Percentiles rank a stretch among this genome's conserved stretches.
Evolutionary conservation across 1,140 invertebrate genomes (phyloP).

Genomic region (Drosophila nigrodunni): DNA sequence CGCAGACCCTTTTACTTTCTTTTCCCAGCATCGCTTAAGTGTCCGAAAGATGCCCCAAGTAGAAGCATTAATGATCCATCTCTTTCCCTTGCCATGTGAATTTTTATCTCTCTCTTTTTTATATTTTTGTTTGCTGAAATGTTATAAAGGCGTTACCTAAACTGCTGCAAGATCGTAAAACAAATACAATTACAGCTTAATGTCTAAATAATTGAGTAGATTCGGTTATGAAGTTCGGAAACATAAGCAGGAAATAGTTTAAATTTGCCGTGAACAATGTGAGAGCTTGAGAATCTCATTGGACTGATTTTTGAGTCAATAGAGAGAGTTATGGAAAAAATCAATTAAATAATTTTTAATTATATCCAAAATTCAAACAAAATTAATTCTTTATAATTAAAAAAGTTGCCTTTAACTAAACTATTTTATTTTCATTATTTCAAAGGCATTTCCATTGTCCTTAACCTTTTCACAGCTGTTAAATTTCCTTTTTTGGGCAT

Average conservation of each 20-base stretch:
- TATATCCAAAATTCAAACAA: no score
- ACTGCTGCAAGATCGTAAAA: conserved; percentile 22
- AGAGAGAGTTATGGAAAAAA: neutral
- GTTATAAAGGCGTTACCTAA: conserved; percentile 29
- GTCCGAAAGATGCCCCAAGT: conserved; percentile 25
- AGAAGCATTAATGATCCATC: conserved; percentile 41
- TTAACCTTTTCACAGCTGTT: conserved; percentile 70
- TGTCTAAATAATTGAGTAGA: conserved; percentile 73
- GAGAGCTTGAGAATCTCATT: neutral
- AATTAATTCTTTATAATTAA: no score
- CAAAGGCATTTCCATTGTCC: conserved; percentile 47
- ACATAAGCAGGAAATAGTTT: conserved; percentile 21
- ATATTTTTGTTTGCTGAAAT: conserved; percentile 11
- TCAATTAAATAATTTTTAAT: no score
- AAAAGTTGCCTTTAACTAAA: neutral
- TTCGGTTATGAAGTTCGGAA: neutral
- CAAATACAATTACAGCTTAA: conserved; percentile 32
- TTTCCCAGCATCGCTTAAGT: conserved; percentile 50
- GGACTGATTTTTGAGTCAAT: neutral
- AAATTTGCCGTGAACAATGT: neutral
- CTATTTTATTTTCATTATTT: neutral
- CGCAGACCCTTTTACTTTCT: conserved; percentile 77
- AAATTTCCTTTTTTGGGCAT: conserved; percentile 57
- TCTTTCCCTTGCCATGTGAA: conserved; percentile 46
- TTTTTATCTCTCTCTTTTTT: conserved; percentile 50